Evolutionary conservation across 2,888 invertebrate genomes (phyloP), one percentile per base, ranked within the genome.

Genomic region (Trissoscelio sp.): DNA sequence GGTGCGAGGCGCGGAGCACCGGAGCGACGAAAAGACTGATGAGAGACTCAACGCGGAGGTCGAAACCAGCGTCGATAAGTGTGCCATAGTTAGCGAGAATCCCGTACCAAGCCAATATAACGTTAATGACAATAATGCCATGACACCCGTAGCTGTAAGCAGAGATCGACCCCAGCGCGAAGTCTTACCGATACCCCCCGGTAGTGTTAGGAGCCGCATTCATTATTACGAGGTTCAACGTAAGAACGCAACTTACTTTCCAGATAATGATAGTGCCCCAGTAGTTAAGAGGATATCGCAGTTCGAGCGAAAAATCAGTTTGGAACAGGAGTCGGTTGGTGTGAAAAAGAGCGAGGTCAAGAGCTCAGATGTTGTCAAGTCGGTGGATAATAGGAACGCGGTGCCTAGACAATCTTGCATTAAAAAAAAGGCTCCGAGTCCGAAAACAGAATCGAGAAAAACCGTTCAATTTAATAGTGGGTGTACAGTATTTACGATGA

Each of bases 121-220:
- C 85, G 85, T 88, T 88, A 88, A 88, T 86, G 89, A 91, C 89
- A 91, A 91, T 90, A 90, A 90, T 86, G 86, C 88, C 87, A 88
- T 83, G 84, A 86, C 86, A 88, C 87, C 90, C 87, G 86, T 90
- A 89, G 89, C 82, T 85, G 75, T 90, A 91, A 90, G 88, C 87
- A 86, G 86, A 83, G 89, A 90, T 88, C 90, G 89, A 90, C 86
- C 86, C 83, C 83, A 79, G 72, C 83, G 85, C 75, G 87, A 88
- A 81, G 83, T 84, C 81, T 85, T 87, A 83, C 85, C 86, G 44
- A 89, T 90, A 86, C 84, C 84, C 78, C 90, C 90, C 51, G 91
- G 91, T 88, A 91, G 89, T 84, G 91, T 91, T 88, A 89, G 85
- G 72, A 91, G 84, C 83, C 91, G 90, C 82, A 88, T 91, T 80